Base-by-base conservation (phyloP, 2,888 invertebrate genomes). In the Cerastis leucographa region DNA sequence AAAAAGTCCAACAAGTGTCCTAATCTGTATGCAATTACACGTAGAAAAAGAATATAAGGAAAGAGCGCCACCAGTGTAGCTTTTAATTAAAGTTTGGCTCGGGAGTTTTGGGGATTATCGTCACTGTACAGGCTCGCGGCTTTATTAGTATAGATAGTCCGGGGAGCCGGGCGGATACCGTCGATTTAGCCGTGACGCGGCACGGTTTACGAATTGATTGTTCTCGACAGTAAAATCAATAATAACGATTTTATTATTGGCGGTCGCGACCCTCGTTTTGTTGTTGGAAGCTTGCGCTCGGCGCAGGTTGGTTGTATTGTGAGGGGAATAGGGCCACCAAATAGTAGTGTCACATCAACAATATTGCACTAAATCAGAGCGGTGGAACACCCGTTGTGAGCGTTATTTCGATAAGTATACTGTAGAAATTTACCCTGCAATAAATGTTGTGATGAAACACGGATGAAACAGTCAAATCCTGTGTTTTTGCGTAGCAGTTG, bases 211-310 rank as follows among this genome's bases (percentile, higher is more conserved):
- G 90, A 92, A 95, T 93, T 94, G 93, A 96, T 96, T 95, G 94
- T 94, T 94, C 95, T 93, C 93, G 91, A 93, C 94, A 94, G 92
- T 92, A 94, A 95, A 95, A 96, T 96, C 96, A 94, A 96, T 96
- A 95, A 90, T 93, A 94, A 94, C 93, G 91, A 93, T 93, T 94
- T 94, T 94, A 92, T 94, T 94, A 94, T 93, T 92, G 92, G 90
- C 87, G 86, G 88, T 87, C 81, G 88, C 88, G 90, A 90, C 92
- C 93, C 92, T 89, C 89, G 84, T 87, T 84, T 86, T 86, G 88
- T 86, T 82, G 73, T 83, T 14, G 81, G 70, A 65, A 77, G 80
- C 81, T 80, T 76, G 75, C 83, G 78, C 78, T 73, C 65, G 66
- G 67, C 85, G 84, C 89, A 89, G 89, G 89, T 91, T 89, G 86